Percentiles rank a stretch among this genome's conserved stretches.
Evolutionary conservation across 2,888 invertebrate genomes (phyloP).

Genomic region (Netelia melanura): DNA sequence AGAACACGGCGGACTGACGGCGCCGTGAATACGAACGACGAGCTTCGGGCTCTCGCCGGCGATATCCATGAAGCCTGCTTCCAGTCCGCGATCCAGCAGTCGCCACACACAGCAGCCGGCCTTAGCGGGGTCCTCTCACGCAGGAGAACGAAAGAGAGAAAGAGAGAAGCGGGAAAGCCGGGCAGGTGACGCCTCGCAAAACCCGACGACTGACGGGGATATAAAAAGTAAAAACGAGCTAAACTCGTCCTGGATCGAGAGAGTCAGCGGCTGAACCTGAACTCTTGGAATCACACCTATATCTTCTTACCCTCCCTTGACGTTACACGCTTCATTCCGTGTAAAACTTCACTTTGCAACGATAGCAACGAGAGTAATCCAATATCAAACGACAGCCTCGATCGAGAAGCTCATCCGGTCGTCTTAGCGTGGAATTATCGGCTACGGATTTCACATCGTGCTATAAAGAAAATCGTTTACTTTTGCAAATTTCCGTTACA

Average conservation of each 20-base stretch:
- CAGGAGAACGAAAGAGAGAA: constrained; percentile 18
- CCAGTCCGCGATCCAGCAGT: constrained; percentile 58
- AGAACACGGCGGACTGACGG: constrained; percentile 71
- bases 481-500: not conserved
- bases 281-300: constrained; percentile 63
- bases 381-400: constrained; percentile 34
- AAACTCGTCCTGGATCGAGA: constrained; percentile 67
- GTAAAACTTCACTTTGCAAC: constrained; percentile 31
- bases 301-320: constrained; percentile 47
- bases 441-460: not conserved
- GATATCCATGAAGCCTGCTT: constrained; percentile 62
- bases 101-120: constrained; percentile 41
- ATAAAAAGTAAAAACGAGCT: constrained; percentile 67
- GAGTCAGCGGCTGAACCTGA: constrained; percentile 48
- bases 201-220: constrained; percentile 65
- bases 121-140: not conserved
- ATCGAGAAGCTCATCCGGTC: constrained; percentile 7
- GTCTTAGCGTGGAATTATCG: constrained; percentile 19
- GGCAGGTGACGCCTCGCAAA: constrained; percentile 71
- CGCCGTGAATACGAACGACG: constrained; percentile 64
- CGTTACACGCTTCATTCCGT: not conserved
- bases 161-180: constrained; percentile 66
- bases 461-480: not conserved
- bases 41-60: constrained; percentile 63
- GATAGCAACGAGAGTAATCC: constrained; percentile 53